phyloP scores from a whole-genome alignment of 2,113 vertebrate genomes.

The Nansenia antarctica region DNA sequence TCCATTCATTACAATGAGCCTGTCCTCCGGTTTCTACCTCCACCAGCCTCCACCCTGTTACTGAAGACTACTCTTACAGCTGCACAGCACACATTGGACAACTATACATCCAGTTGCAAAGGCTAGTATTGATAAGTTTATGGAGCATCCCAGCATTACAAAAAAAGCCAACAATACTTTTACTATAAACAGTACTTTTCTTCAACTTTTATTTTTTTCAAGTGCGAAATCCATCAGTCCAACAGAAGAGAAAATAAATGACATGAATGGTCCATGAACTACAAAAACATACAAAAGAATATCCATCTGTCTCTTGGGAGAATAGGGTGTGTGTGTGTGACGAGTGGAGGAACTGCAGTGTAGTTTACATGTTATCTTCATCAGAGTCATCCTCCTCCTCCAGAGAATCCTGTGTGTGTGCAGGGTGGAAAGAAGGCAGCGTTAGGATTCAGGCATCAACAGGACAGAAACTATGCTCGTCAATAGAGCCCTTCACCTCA shows the following conservation, averaged over 20 bases:
- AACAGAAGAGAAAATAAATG: constrained; percentile 14
- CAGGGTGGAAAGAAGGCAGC: constrained; percentile 39
- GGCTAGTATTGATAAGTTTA: not conserved
- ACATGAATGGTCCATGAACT: constrained; percentile 28
- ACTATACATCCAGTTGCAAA: not conserved
- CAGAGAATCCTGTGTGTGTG: constrained; percentile 94
- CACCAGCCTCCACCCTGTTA: too few relatives aligned
- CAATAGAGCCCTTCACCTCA: too few relatives aligned
- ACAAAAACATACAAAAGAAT: constrained; percentile 64
- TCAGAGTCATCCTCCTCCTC: constrained; percentile 99
- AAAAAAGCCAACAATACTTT: constrained; percentile 1
- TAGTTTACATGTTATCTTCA: constrained; percentile 94
- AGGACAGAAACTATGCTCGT: too few relatives aligned
- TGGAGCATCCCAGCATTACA: too few relatives aligned
- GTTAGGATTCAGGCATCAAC: not conserved
- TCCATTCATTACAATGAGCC: too few relatives aligned
- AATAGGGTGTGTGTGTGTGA: not conserved
- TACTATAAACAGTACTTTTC: constrained; percentile 3
- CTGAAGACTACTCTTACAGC: too few relatives aligned
- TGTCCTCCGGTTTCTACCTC: too few relatives aligned
- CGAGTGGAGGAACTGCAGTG: not conserved
- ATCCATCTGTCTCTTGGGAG: not conserved
- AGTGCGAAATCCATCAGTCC: constrained; percentile 36
- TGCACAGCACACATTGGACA: not conserved
- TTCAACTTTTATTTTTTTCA: constrained; percentile 50